These are phyloP conservation scores for Tokudaia muenninki DNA, from an alignment of 2,797 vertebrate genomes.

Conservation along the genomic window DNA sequence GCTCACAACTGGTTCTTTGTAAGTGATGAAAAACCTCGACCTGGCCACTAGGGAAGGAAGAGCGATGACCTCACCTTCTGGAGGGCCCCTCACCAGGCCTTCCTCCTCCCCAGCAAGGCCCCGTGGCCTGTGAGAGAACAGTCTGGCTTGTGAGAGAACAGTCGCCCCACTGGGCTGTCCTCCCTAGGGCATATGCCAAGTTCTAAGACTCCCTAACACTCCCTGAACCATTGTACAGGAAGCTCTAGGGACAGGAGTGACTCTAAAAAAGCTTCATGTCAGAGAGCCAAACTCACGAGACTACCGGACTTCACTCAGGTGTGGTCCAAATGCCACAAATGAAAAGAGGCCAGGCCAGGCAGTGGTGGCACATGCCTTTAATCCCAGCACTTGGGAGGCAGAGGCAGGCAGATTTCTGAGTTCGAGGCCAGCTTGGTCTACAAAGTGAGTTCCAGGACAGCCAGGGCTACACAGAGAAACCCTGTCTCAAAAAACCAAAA, in stretches of 20 bases:
- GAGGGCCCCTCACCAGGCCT: not conserved
- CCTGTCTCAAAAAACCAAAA: no score
- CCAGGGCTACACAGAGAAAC: no score
- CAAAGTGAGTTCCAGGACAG: no score
- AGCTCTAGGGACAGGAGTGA: not conserved
- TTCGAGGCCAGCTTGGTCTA: no score
- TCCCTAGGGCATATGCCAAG: not conserved
- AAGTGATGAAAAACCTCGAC: not conserved
- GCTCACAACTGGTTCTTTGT: not conserved
- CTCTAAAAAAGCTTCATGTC: not conserved
- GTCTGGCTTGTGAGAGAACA: not conserved
- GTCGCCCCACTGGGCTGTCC: fast-evolving
- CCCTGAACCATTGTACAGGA: not conserved
- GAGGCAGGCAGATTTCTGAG: no score
- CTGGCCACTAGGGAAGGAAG: not conserved
- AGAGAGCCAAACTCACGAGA: not conserved
- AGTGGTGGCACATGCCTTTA: no score
- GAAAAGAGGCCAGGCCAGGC: not conserved
- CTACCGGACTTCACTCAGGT: not conserved
- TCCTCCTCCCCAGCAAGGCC: not conserved
- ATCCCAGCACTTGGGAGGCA: no score
- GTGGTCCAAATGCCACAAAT: not conserved
- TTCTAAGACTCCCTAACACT: not conserved
- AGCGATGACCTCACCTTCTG: not conserved
- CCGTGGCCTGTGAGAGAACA: not conserved